Evolutionary conservation across 2,888 invertebrate genomes (phyloP).

Genomic region (Eilema caniola): DNA sequence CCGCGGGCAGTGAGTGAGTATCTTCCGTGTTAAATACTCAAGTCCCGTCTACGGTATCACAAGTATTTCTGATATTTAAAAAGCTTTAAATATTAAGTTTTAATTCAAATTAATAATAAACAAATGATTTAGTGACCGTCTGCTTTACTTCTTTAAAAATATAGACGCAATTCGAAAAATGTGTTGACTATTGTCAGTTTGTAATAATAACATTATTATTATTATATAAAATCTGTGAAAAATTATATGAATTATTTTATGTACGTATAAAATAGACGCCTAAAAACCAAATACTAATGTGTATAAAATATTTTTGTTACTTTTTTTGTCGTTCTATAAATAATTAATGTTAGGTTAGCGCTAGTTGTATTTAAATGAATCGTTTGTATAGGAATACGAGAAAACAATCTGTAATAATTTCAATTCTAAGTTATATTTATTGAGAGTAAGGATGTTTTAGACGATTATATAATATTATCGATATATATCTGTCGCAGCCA

Average conservation of each 20-base stretch:
- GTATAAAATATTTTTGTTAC: slow-evolving; percentile 66
- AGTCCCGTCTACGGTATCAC: not conserved
- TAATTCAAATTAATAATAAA: not conserved
- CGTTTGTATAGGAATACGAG: slow-evolving; percentile 34
- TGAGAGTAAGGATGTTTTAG: slow-evolving; percentile 1
- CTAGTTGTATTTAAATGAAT: slow-evolving; percentile 49
- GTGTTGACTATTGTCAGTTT: not conserved
- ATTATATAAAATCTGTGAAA: slow-evolving; percentile 17
- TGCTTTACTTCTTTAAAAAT: not conserved
- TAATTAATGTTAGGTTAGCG: slow-evolving; percentile 59
- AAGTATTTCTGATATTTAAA: slow-evolving; percentile 3
- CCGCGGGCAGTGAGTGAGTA: too few relatives aligned
- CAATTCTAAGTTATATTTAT: not conserved
- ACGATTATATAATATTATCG: slow-evolving; percentile 17
- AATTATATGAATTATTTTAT: slow-evolving; percentile 31
- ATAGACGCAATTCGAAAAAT: not conserved
- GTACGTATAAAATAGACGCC: slow-evolving; percentile 51
- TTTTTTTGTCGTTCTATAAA: slow-evolving; percentile 57
- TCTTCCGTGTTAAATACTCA: too few relatives aligned
- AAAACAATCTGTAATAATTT: not conserved
- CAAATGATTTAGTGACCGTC: not conserved
- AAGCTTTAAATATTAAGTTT: slow-evolving; percentile 3
- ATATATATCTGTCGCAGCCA: too few relatives aligned
- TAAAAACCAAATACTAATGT: slow-evolving; percentile 82
- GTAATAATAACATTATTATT: not conserved